Evolutionary conservation across 2,113 vertebrate species (phyloP).

Genomic region (Tamias sibiricus): DNA sequence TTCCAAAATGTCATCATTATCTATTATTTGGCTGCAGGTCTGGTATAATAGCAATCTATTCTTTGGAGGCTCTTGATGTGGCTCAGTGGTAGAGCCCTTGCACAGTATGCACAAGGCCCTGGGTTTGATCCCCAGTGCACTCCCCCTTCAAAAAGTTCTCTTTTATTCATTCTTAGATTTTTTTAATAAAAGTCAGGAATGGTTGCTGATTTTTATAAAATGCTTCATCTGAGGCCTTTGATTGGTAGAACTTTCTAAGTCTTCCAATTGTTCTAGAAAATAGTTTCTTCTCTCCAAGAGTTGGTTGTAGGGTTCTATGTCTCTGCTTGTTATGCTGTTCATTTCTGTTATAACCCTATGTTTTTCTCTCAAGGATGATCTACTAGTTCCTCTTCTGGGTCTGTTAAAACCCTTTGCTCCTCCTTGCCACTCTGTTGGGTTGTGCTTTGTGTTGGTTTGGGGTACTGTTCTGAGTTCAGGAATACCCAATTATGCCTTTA

Average conservation of each 20-base stretch:
- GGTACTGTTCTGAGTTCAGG: not conserved
- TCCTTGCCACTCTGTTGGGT: not conserved
- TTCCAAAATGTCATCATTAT: constrained; percentile 14
- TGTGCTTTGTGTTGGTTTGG: not conserved
- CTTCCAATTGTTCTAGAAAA: not conserved
- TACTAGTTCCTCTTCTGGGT: not conserved
- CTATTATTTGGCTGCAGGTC: not conserved
- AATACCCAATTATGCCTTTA: not conserved
- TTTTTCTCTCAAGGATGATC: not conserved
- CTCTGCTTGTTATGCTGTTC: not conserved
- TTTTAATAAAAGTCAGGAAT: not conserved
- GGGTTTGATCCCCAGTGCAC: not conserved
- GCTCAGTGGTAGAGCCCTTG: not conserved
- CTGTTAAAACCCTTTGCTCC: not conserved
- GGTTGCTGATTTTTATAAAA: not conserved
- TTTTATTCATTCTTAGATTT: not conserved
- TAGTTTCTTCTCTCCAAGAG: not conserved
- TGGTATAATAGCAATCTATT: not conserved
- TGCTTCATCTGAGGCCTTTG: constrained; percentile 8
- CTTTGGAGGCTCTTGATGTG: not conserved
- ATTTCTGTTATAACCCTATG: not conserved
- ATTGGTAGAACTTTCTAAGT: not conserved
- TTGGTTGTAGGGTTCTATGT: not conserved
- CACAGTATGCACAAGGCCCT: not conserved
- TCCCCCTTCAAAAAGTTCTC: not conserved